phyloP scores from a whole-genome alignment of 2,888 invertebrate genomes.

The Tipula vernalis region DNA sequence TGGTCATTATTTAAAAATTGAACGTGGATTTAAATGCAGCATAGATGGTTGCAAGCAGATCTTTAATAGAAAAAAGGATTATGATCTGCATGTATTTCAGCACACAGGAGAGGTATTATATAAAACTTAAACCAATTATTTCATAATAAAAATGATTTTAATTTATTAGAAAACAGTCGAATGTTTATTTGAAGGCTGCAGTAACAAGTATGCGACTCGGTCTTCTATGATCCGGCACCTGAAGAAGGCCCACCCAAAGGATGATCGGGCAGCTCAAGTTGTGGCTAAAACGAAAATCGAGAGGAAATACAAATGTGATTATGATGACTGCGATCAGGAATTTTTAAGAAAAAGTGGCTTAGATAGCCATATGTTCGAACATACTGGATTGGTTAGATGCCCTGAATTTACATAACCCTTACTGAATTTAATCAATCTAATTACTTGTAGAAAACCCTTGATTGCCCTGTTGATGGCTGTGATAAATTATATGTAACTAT shows the following conservation, averaged over 20 bases:
- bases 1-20: not conserved
- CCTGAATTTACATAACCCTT: too few relatives aligned
- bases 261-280: not conserved
- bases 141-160: not conserved
- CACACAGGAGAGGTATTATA: not conserved
- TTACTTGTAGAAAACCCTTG: constrained; percentile 40
- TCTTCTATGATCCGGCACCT: not conserved
- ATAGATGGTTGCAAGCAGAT: not conserved
- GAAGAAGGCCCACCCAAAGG: not conserved
- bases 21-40: not conserved
- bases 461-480: constrained; percentile 45
- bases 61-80: not conserved
- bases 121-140: too few relatives aligned
- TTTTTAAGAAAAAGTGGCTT: constrained; percentile 43
- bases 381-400: constrained; percentile 42
- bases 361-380: constrained; percentile 42
- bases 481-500: constrained; percentile 46
- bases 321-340: constrained; percentile 36
- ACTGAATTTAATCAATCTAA: not conserved
- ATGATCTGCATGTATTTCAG: not conserved
- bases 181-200: not conserved
- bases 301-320: constrained; percentile 35
- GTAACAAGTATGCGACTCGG: not conserved
- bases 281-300: not conserved
- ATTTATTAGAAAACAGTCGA: not conserved